Evolutionary conservation across 2,888 invertebrate genomes (phyloP).

Genomic region (Troides oblongomaculatus): DNA sequence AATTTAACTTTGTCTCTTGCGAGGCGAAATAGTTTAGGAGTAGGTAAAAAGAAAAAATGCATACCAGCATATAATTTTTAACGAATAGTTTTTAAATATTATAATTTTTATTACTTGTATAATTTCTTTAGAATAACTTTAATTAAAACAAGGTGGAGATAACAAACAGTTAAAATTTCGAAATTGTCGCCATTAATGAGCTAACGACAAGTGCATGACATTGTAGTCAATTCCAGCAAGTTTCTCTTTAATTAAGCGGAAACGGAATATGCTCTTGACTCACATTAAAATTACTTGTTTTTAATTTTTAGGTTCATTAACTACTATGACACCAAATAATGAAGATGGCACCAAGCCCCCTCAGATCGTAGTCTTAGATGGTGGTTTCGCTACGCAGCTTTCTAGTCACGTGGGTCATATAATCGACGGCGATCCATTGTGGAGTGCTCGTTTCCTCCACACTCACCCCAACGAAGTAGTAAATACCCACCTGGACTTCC

Average conservation of each 20-base stretch:
- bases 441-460: slow-evolving; percentile 91
- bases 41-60: no score
- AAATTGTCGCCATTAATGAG: neutral
- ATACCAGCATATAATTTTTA: no score
- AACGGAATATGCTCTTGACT: neutral
- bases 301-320: slow-evolving; percentile 31
- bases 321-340: slow-evolving; percentile 58
- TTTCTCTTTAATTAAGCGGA: neutral
- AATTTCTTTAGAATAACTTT: no score
- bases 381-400: slow-evolving; percentile 91
- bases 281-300: neutral
- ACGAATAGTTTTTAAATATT: no score
- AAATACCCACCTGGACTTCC: slow-evolving; percentile 89
- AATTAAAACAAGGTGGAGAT: no score
- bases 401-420: slow-evolving; percentile 86
- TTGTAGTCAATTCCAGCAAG: no score
- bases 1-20: no score
- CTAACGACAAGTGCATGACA: neutral
- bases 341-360: slow-evolving; percentile 59
- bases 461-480: slow-evolving; percentile 89
- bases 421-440: slow-evolving; percentile 92
- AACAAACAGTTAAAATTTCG: no score
- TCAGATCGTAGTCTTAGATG: slow-evolving; percentile 79
- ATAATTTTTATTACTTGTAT: no score
- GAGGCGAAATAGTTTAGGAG: no score